A percentile compares a stretch with the other conserved stretches of the same genome.
These are phyloP conservation scores for Drosophila suboccidentalis DNA, from an alignment of 2,888 invertebrate species.

Conservation along the genomic window DNA sequence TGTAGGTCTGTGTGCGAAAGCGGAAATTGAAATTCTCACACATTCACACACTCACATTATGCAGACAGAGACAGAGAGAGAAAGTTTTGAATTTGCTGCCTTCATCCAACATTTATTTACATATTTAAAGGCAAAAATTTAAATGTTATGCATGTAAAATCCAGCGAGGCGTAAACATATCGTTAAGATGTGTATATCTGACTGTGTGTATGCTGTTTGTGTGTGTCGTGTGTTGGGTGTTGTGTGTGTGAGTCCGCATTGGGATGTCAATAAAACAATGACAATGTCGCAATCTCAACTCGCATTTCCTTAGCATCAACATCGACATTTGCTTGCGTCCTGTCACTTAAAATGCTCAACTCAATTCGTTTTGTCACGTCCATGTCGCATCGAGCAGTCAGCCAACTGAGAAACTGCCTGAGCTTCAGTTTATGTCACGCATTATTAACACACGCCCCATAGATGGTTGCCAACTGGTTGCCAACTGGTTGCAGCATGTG, in stretches of 20 bases:
- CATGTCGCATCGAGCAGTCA: constrained; percentile 55
- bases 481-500: constrained; percentile 45
- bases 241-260: constrained; percentile 16
- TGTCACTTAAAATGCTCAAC: constrained; percentile 78
- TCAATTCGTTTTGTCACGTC: constrained; percentile 76
- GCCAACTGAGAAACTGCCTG: constrained; percentile 49
- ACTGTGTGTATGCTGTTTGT: constrained; percentile 4
- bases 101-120: constrained; percentile 67
- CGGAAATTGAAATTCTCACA: constrained; percentile 77
- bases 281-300: constrained; percentile 57
- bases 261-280: constrained; percentile 73
- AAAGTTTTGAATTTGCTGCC: constrained; percentile 46
- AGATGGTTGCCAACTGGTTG: constrained; percentile 32
- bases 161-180: constrained; percentile 32
- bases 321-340: constrained; percentile 34
- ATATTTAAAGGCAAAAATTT: constrained; percentile 72
- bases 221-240: constrained; percentile 12
- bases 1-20: constrained; percentile 38
- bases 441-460: constrained; percentile 76
- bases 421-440: constrained; percentile 76
- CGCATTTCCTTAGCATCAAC: constrained; percentile 36
- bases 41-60: constrained; percentile 49
- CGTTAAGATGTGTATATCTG: not conserved
- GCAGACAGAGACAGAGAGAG: constrained; percentile 26
- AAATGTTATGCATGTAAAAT: constrained; percentile 57